Base-by-base conservation (phyloP, 2,797 vertebrate species). In the Xiphorhynchus erythropygius region DNA sequence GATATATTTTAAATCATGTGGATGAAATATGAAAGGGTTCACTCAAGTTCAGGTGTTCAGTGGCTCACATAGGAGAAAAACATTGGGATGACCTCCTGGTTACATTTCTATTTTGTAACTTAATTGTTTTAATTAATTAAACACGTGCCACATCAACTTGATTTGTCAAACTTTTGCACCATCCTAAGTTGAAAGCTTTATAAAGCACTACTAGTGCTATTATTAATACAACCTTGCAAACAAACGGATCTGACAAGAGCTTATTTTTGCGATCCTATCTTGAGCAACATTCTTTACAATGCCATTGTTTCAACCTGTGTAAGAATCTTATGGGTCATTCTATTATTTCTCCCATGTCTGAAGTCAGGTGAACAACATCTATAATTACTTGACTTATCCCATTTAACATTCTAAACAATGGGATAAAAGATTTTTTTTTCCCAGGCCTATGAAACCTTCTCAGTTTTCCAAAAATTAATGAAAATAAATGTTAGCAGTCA, bases 71-170 rank as follows among this genome's bases (percentile, higher is more conserved):
- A 44, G n/a, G 32, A 92, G 50, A 47, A 32, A 68, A 55, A 41
- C 2, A 17, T 5, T 13, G 9, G 9, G 39, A 53, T 21, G 57
- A 62, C 8, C 18, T n/a, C 30, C 12, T 42, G n/a, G 10, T 39
- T 50, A 62, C 5, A 39, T 10, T 68, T 78, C 21, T 5, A 6
- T 46, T 78, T 46, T 68, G 37, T 19, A 41, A 78, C 14, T 32
- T 41, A 27, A 16, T 23, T 41, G 15, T 67, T 84, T 71, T 42
- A 55, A 32, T 25, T 53, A 3, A 24, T 73, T 78, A 62, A 57
- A 5, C 42, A 42, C 1, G 0, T 28, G 11, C 22, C 19, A 9
- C 0, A 1, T 47, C 47, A 69, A 47, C 16, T 65, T 69, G 10
- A 53, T 18, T 84, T 79, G 74, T 74, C n/a, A 77, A 63, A 67